Evolutionary conservation across 2,797 vertebrate genomes (phyloP).

Genomic region (Coreius guichenoti): DNA sequence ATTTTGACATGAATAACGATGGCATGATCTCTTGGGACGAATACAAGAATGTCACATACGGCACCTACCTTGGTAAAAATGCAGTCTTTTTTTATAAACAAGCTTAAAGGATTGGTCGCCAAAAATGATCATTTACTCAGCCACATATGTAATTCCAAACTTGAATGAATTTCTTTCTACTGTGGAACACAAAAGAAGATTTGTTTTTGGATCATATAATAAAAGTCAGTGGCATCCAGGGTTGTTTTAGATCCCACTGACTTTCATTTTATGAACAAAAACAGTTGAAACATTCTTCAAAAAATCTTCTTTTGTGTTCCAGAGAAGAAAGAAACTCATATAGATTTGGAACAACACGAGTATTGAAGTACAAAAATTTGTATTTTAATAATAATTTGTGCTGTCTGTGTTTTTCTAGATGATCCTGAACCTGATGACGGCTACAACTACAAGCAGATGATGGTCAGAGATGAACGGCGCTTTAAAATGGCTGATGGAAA

Average conservation of each 20-base stretch:
- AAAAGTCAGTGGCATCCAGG: neutral
- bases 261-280: neutral
- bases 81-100: neutral
- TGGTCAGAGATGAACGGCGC: constrained; percentile 87
- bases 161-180: neutral
- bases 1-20: constrained; percentile 81
- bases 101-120: neutral
- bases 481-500: constrained; percentile 89
- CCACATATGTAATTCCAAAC: neutral
- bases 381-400: neutral
- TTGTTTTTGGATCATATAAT: neutral
- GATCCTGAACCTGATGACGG: constrained; percentile 82
- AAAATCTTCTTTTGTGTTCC: neutral
- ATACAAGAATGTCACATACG: constrained; percentile 86
- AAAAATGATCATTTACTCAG: neutral
- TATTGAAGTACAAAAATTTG: neutral
- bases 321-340: neutral
- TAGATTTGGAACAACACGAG: neutral
- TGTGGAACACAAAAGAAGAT: neutral
- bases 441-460: constrained; percentile 90
- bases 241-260: neutral
- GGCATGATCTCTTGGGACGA: constrained; percentile 86
- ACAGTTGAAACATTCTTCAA: neutral
- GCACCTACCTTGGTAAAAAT: constrained; percentile 83
- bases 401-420: constrained; percentile 70